Conservation (phyloP, 2,888 invertebrate genomes). For the Trachelus iudaicus region DNA sequence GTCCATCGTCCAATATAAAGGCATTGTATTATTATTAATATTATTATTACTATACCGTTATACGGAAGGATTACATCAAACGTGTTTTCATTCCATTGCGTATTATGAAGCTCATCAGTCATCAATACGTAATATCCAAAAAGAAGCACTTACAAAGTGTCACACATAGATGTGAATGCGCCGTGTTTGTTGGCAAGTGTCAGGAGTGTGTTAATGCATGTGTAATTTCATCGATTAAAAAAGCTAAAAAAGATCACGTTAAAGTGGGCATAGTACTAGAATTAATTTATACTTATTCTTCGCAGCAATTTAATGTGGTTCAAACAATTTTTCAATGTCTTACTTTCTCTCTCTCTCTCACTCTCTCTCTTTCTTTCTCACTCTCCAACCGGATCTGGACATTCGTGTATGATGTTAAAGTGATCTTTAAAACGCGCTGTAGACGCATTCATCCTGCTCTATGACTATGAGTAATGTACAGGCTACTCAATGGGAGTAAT, state of each 20-base stretch:
- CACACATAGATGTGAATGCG: neutral
- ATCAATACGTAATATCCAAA: neutral
- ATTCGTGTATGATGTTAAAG: neutral
- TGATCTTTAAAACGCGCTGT: neutral
- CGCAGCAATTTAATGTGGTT: neutral
- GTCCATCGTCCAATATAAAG: neutral
- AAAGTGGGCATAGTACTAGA: neutral
- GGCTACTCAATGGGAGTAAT: neutral
- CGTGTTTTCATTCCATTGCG: neutral
- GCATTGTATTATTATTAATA: neutral
- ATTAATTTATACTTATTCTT: neutral
- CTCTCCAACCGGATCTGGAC: neutral
- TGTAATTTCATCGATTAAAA: neutral
- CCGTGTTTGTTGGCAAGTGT: neutral
- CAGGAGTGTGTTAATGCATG: neutral
- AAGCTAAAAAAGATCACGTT: neutral
- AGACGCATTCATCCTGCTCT: neutral
- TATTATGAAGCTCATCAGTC: neutral
- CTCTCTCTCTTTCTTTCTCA: neutral
- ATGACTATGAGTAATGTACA: neutral
- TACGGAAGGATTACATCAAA: neutral
- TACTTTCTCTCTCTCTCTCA: neutral
- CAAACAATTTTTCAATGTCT: neutral
- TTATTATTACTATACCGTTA: neutral
- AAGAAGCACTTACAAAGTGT: neutral